phyloP scores from a whole-genome alignment of 2,113 vertebrate genomes.

The Megaceryle maxima region DNA sequence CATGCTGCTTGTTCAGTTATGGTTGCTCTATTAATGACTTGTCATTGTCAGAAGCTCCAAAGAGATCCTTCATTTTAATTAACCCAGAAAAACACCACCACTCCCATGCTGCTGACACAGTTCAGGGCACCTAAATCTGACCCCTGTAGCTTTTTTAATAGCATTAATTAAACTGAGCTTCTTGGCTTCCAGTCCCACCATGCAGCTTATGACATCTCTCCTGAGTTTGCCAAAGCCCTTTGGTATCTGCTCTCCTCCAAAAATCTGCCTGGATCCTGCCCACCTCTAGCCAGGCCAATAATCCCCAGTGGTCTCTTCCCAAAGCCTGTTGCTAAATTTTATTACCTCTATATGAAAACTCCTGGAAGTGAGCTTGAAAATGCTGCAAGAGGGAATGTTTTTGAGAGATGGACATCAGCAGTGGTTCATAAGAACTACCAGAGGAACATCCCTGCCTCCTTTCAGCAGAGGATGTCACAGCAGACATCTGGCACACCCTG shows the following conservation, averaged over 20 bases:
- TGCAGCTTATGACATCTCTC: neutral
- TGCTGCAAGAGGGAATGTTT: neutral
- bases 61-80: neutral
- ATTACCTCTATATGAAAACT: neutral
- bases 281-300: neutral
- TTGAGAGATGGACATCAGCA: neutral
- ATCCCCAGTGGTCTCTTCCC: neutral
- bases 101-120: neutral
- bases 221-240: neutral
- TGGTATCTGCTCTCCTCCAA: neutral
- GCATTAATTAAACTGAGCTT: neutral
- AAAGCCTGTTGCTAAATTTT: neutral
- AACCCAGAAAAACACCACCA: neutral
- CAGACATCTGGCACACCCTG: too few relatives aligned
- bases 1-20: neutral
- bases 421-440: neutral
- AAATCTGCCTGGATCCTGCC: neutral
- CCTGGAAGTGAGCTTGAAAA: neutral
- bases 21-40: neutral
- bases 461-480: neutral
- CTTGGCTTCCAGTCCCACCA: neutral
- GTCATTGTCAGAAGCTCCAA: neutral
- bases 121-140: neutral
- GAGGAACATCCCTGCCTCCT: neutral
- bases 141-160: neutral